These are phyloP conservation scores for Pollachius pollachius DNA, from an alignment of 2,113 vertebrate species.

Conservation along the genomic window DNA sequence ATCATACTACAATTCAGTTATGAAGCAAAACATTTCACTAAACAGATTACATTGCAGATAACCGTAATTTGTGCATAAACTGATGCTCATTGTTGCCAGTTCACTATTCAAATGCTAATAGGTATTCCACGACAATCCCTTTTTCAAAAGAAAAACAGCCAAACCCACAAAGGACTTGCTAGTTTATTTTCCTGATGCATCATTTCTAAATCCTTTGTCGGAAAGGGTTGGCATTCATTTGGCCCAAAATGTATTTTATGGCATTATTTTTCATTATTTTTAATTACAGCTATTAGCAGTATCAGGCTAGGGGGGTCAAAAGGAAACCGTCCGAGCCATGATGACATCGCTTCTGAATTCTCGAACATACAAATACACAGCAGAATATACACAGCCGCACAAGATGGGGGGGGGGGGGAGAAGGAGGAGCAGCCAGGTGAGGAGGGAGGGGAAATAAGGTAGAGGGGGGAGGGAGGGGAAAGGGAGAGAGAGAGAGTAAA, in stretches of 20 bases:
- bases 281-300: conserved; percentile 63
- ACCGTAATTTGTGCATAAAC: conserved; percentile 61
- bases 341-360: conserved; percentile 44
- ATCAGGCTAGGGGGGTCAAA: conserved; percentile 44
- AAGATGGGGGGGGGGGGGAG: not conserved
- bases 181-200: conserved; percentile 52
- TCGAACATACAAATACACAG: conserved; percentile 16
- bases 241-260: conserved; percentile 47
- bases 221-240: conserved; percentile 53
- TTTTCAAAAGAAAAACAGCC: conserved; percentile 51
- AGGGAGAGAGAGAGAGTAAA: not conserved
- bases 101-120: conserved; percentile 69
- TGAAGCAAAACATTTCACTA: conserved; percentile 55
- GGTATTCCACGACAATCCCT: conserved; percentile 52
- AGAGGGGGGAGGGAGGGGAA: not conserved
- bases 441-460: not conserved
- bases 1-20: conserved; percentile 56
- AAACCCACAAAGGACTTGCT: conserved; percentile 50
- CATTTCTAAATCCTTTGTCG: conserved; percentile 64
- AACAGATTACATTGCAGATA: conserved; percentile 64
- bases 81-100: conserved; percentile 51
- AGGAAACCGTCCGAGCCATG: conserved; percentile 48
- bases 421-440: not conserved
- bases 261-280: conserved; percentile 26
- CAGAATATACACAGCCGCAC: conserved; percentile 24